phyloP scores from a whole-genome alignment of 2,113 vertebrate genomes.

The Micromys minutus region DNA sequence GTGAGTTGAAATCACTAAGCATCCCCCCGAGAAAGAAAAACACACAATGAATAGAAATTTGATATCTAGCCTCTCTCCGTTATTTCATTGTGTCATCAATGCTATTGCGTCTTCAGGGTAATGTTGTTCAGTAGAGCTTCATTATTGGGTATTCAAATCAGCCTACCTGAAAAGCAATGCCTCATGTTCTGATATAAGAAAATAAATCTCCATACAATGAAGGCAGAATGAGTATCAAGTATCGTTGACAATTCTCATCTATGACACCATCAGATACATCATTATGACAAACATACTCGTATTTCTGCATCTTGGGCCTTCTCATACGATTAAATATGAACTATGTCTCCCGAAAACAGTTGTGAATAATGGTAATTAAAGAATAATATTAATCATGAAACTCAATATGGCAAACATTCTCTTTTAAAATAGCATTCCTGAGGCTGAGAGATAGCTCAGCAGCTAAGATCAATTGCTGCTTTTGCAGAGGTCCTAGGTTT shows the following conservation, averaged over 20 bases:
- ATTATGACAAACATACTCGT: not conserved
- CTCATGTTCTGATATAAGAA: conserved; percentile 1
- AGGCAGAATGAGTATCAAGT: not conserved
- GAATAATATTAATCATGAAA: not conserved
- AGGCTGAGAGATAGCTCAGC: not conserved
- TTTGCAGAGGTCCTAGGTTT: not conserved
- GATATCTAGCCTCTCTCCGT: conserved; percentile 7
- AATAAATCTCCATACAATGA: not conserved
- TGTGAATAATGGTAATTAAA: not conserved
- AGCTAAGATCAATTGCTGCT: not conserved
- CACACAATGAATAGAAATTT: conserved; percentile 51
- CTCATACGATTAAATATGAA: not conserved
- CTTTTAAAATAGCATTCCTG: not conserved
- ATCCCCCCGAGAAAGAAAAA: conserved; percentile 33
- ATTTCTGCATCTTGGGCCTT: not conserved
- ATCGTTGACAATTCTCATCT: not conserved
- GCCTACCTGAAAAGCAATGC: not conserved
- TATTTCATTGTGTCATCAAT: not conserved
- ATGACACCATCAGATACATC: not conserved
- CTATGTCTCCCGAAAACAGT: not conserved
- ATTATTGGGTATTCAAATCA: conserved; percentile 5
- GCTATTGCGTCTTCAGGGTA: not conserved
- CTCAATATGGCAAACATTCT: not conserved
- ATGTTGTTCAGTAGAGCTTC: not conserved
- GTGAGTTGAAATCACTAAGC: conserved; percentile 22